Evolutionary conservation across 2,797 vertebrate genomes (phyloP), one percentile per base, ranked within the genome.

Genomic region (Tenualosa thibaudeaui): DNA sequence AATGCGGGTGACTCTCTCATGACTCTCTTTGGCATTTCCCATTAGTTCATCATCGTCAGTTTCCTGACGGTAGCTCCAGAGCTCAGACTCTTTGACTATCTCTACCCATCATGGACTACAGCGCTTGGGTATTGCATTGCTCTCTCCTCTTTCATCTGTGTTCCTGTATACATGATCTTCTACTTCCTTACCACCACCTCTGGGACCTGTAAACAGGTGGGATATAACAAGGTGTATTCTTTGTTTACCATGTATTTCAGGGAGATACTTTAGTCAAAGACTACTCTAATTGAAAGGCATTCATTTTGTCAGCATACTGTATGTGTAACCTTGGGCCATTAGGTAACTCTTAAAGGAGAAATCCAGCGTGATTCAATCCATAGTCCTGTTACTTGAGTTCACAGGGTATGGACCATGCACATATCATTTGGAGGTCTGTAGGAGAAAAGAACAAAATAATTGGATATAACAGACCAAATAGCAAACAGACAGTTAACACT

Each of bases 1-100:
- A 0, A 56, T 3, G 17, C 17, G 53, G 17, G 3, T 37, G 65
- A 71, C 26, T n/a, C n/a, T n/a, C n/a, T 13, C 65, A 37, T 71
- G 12, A 31, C 40, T 78, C 37, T 46, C 37, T 78, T 78, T 78
- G 40, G 46, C 71, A 2, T 78, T 19, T 6, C 22, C 71, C 17
- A 17, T 46, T 22, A 78, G 71, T 78, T 78, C 71, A 78, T 78
- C 71, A 78, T 78, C 71, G 46, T 78, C 71, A 78, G 71, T 78
- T 78, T 78, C 71, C 71, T 78, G 71, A 17, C 40, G 40, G 40
- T 9, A 0, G 71, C 71, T 46, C 71, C 71, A 6, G 71, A 78
- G 71, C 40, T 46, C 4, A 78, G 22, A 19, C 71, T 78, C 71
- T 78, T 78, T 78, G 37, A 78, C 15, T 78, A 78, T 78, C 37